Evolutionary conservation across 2,113 vertebrate genomes (phyloP).

Genomic region (Nasalis larvatus): DNA sequence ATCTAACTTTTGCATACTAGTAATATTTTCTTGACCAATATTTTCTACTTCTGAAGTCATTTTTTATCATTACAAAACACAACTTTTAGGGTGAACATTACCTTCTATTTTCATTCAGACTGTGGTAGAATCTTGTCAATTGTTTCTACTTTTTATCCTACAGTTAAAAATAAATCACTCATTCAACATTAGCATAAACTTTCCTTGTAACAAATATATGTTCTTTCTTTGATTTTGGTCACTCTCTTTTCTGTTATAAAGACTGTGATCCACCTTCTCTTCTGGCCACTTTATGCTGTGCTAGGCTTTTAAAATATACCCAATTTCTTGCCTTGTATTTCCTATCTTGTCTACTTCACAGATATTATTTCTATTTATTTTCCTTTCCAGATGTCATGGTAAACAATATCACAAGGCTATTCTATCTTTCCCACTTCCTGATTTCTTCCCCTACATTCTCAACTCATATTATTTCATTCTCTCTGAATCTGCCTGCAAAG

Average conservation of each 20-base stretch:
- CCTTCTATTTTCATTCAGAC: background rate
- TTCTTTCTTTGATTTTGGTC: slow-evolving; percentile 10
- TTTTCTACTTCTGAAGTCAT: background rate
- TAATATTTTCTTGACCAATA: background rate
- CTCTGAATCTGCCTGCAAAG: slow-evolving; percentile 19
- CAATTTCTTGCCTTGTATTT: slow-evolving; percentile 23
- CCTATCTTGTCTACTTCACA: slow-evolving; percentile 11
- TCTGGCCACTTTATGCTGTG: background rate
- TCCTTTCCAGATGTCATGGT: background rate
- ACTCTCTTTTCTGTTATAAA: background rate
- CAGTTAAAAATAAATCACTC: background rate
- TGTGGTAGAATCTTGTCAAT: background rate
- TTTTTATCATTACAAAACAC: background rate
- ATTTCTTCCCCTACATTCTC: background rate
- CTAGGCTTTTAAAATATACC: slow-evolving; percentile 17
- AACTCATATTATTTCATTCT: slow-evolving; percentile 12
- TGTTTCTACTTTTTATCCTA: slow-evolving; percentile 32
- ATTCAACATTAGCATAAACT: background rate
- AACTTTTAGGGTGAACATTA: background rate
- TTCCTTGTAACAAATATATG: background rate
- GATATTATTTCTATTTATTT: slow-evolving; percentile 32
- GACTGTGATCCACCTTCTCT: background rate
- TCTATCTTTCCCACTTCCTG: background rate
- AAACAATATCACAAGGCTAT: background rate
- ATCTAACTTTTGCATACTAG: background rate